Percentiles rank a stretch among this genome's conserved stretches.
Evolutionary conservation across 2,113 vertebrate genomes (phyloP).

Genomic region (Pyrgilauda ruficollis): DNA sequence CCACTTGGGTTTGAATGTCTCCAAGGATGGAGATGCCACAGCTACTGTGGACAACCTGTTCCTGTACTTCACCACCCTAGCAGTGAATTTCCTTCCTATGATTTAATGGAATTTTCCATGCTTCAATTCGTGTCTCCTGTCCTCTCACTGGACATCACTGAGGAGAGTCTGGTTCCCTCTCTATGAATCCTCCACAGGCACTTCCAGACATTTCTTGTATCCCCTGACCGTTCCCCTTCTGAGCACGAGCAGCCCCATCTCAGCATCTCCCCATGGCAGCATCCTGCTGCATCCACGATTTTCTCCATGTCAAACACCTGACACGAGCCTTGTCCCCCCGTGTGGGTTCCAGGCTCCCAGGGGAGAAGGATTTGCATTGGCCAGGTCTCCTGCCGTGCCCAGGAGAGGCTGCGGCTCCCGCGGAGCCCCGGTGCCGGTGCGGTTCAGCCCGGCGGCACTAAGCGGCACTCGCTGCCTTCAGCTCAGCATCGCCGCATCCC

Average conservation of each 20-base stretch:
- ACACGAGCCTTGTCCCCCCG: accelerated
- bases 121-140: neutral
- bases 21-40: neutral
- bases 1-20: neutral
- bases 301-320: accelerated
- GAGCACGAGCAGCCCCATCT: neutral
- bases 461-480: constrained; percentile 34
- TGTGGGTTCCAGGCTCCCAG: neutral
- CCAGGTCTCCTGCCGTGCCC: neutral
- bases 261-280: neutral
- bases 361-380: accelerated
- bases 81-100: accelerated
- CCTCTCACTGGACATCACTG: neutral
- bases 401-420: accelerated
- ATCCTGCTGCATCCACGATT: neutral
- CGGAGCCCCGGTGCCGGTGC: accelerated
- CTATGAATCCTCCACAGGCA: neutral
- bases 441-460: neutral
- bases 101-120: neutral
- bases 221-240: accelerated
- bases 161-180: neutral
- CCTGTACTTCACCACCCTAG: neutral
- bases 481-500: neutral
- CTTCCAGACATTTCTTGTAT: neutral
- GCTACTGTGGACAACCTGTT: neutral